Base-by-base conservation (phyloP, 2,797 vertebrate species). In the Sylvilagus floridanus region DNA sequence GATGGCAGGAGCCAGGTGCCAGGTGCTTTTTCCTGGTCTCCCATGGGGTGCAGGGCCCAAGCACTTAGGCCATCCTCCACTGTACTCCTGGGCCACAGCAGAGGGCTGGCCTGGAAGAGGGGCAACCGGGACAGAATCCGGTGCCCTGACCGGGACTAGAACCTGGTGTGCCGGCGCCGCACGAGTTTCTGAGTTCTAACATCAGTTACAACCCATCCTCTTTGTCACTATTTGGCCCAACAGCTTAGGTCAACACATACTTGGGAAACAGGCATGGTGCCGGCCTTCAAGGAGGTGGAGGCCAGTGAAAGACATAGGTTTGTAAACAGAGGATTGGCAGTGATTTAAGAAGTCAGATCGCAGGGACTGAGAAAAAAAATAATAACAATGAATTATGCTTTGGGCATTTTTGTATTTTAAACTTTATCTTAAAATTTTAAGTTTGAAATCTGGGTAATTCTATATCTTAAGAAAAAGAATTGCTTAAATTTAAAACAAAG, bases 401-500 rank as follows among this genome's bases (percentile, higher is more conserved):
- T 57, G 57, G 89, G 35, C 5, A 84, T 65, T 72, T 90, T 32
- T 87, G 7, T 50, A 65, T 79, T 87, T 93, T 82, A 71, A 85
- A 68, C 32, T 92, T 72, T 84, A 78, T 65, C 19, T 76, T 88
- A 60, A 88, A 76, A 42, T 57, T 57, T 57, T 17, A 57, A 57
- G 54, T 21, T 57, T 57, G 16, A 57, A 57, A 47, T 47, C 42
- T 47, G 42, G 42, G 1, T 57, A 21, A 57, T 21, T 17, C 54
- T 57, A 1, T 57, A 57, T 21, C 54, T 57, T 57, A 21, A 57
- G 54, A 16, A 57, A 37, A 6, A 76, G 62, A 84, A 37, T 63
- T 63, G 26, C 7, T 24, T 42, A 71, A 82, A 57, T 91, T 91
- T 90, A 37, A 94, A 95, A 94, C 10, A 69, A 79, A 11, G 42